These are phyloP conservation scores for Polyodon spathula DNA, from an alignment of 2,113 vertebrate species.

Conservation along the genomic window DNA sequence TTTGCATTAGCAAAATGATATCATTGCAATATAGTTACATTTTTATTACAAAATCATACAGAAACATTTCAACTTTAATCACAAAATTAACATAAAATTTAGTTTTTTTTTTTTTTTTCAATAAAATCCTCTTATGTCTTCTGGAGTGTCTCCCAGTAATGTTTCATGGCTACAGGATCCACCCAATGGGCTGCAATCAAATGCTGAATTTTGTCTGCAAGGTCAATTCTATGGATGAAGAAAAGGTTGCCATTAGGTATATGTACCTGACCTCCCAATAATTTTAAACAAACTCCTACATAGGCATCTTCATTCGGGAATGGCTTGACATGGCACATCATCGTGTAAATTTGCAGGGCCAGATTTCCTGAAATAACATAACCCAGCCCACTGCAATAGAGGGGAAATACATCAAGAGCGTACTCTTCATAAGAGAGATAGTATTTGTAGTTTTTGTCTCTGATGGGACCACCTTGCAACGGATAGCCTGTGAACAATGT, in stretches of 20 bases:
- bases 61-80: too few relatives aligned
- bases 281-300: constrained; percentile 50
- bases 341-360: constrained; percentile 40
- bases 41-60: too few relatives aligned
- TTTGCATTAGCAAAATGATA: too few relatives aligned
- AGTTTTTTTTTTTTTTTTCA: too few relatives aligned
- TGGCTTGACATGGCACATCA: constrained; percentile 50
- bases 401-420: constrained; percentile 48
- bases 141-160: neutral
- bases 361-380: constrained; percentile 49
- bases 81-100: too few relatives aligned
- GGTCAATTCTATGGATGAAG: constrained; percentile 37
- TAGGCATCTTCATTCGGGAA: constrained; percentile 58
- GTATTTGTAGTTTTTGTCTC: constrained; percentile 18
- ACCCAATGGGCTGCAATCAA: neutral
- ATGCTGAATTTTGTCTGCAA: neutral
- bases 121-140: neutral
- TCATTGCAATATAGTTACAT: too few relatives aligned
- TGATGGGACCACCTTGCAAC: constrained; percentile 26
- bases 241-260: constrained; percentile 43
- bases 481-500: constrained; percentile 49
- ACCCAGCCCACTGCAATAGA: constrained; percentile 48
- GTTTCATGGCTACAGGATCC: neutral
- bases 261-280: constrained; percentile 42
- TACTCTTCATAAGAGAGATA: constrained; percentile 47